phyloP scores from a whole-genome alignment of 2,113 vertebrate species.

The Fulica atra region DNA sequence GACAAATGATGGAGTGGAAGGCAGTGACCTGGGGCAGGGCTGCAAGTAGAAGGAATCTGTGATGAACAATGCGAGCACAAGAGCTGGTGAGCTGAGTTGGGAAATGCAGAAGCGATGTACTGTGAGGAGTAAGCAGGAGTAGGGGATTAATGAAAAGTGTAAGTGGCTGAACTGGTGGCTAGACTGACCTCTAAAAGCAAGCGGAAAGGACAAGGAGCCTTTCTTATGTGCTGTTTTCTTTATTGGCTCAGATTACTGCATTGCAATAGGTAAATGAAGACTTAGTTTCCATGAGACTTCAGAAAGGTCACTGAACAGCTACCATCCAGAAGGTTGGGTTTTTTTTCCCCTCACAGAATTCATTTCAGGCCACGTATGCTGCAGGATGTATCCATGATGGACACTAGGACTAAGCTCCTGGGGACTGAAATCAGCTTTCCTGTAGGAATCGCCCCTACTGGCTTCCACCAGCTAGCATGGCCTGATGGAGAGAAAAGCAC shows the following conservation, averaged over 20 bases:
- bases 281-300: background rate
- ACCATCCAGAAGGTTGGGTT: background rate
- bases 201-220: background rate
- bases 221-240: background rate
- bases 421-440: conserved; percentile 89
- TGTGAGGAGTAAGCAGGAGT: background rate
- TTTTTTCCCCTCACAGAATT: conserved; percentile 76
- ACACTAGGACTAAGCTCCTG: conserved; percentile 84
- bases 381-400: conserved; percentile 81
- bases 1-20: rapidly evolving
- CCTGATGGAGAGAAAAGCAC: conserved; percentile 93
- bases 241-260: background rate
- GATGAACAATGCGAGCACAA: background rate
- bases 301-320: background rate
- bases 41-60: background rate
- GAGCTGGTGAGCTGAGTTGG: background rate
- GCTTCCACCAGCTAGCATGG: conserved; percentile 90
- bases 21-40: background rate
- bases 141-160: background rate
- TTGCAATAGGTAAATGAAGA: background rate
- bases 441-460: conserved; percentile 89
- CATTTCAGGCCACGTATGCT: conserved; percentile 86
- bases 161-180: background rate
- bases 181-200: background rate
- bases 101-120: background rate